Conservation (phyloP, 2,113 vertebrate species). For the Neomonachus schauinslandi region DNA sequence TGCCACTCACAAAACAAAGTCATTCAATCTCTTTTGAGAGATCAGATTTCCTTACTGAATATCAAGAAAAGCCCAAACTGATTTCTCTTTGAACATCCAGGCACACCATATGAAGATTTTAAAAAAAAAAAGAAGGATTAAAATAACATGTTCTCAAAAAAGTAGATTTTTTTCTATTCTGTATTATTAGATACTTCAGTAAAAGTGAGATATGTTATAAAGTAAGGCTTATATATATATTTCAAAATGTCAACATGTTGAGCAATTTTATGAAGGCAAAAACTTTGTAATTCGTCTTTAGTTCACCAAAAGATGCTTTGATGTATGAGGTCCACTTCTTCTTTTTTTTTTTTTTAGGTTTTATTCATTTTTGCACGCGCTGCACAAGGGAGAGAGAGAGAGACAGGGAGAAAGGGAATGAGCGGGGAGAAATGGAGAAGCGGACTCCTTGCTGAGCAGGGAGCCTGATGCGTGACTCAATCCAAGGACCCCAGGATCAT, state of each 20-base stretch:
- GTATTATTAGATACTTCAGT: background rate
- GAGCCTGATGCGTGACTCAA: too few relatives aligned
- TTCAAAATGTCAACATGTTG: background rate
- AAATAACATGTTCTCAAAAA: background rate
- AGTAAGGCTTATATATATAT: background rate
- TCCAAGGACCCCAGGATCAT: too few relatives aligned
- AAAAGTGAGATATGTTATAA: background rate
- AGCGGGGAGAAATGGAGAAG: too few relatives aligned
- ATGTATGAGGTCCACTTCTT: background rate
- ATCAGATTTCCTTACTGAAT: background rate
- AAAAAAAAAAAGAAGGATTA: background rate
- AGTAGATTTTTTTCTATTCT: background rate
- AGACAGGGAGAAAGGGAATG: too few relatives aligned
- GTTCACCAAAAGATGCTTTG: background rate
- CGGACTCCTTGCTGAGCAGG: too few relatives aligned
- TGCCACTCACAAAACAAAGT: background rate
- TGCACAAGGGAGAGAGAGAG: too few relatives aligned
- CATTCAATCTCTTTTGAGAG: background rate
- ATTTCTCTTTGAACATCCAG: slow-evolving; percentile 16
- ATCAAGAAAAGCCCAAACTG: background rate
- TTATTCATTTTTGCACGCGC: too few relatives aligned
- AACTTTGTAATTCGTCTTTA: background rate
- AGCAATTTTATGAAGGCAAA: slow-evolving; percentile 26
- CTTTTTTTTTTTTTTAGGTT: too few relatives aligned
- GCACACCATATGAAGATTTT: background rate